Percentiles rank a stretch among this genome's conserved stretches.
These are phyloP conservation scores for Callinectes sapidus DNA, from an alignment of 2,888 invertebrate genomes.

Conservation along the genomic window DNA sequence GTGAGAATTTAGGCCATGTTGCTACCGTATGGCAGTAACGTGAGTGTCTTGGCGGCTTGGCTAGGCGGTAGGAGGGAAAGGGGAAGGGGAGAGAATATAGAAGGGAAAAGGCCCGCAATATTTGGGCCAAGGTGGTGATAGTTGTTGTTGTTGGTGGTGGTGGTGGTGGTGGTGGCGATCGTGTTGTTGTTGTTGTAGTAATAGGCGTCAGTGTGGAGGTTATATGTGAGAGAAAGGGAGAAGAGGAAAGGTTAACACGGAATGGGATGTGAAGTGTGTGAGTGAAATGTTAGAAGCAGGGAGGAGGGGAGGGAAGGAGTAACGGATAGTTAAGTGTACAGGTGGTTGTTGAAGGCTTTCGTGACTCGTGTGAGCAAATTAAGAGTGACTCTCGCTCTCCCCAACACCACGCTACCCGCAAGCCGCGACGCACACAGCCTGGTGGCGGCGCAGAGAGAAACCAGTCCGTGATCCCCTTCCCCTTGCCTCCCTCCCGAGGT, in stretches of 20 bases:
- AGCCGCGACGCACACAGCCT: slow-evolving; percentile 19
- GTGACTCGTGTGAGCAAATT: slow-evolving; percentile 13
- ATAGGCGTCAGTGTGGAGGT: not conserved
- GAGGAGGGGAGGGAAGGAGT: not conserved
- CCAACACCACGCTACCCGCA: not conserved
- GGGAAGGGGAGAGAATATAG: not conserved
- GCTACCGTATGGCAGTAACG: slow-evolving; percentile 30
- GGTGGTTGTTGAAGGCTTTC: not conserved
- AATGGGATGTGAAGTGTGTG: not conserved
- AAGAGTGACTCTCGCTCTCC: slow-evolving; percentile 19
- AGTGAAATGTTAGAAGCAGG: not conserved
- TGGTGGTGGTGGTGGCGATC: too few relatives aligned
- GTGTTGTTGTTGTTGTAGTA: not conserved
- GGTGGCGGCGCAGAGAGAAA: not conserved
- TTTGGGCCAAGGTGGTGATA: slow-evolving; percentile 14
- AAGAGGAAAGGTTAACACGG: not conserved
- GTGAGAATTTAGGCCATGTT: slow-evolving; percentile 28
- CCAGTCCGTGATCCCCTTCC: slow-evolving; percentile 31
- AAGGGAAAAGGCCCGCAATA: not conserved
- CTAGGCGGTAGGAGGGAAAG: not conserved
- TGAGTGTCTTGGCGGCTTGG: not conserved
- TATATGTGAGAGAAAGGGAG: not conserved
- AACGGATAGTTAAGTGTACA: not conserved
- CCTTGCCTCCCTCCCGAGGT: not conserved
- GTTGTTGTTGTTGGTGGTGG: not conserved